A percentile compares a stretch with the other conserved stretches of the same genome.
Conservation (phyloP, 1,140 invertebrate genomes). For the Calephelis nemesis region DNA sequence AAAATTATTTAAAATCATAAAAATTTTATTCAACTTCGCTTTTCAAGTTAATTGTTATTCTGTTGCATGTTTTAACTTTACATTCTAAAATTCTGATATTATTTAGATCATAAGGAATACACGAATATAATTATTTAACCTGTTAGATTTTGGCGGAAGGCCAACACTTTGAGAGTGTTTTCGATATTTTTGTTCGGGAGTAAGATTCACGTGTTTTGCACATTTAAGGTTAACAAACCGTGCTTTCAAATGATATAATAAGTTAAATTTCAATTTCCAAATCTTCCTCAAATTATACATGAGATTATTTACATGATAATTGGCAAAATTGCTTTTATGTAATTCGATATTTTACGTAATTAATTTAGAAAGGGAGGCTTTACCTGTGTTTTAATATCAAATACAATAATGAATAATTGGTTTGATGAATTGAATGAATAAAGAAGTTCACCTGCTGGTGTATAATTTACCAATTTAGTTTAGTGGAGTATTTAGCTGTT, state of each 20-base stretch:
- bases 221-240: constrained; percentile 49
- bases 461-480: too few relatives aligned
- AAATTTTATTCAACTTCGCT: background rate
- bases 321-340: background rate
- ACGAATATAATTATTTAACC: constrained; percentile 39
- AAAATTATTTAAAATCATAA: constrained; percentile 5
- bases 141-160: constrained; percentile 47
- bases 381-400: too few relatives aligned
- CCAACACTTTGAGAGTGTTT: constrained; percentile 60
- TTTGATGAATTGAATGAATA: too few relatives aligned
- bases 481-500: too few relatives aligned
- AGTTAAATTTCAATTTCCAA: background rate
- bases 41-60: background rate
- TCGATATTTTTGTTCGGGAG: constrained; percentile 69
- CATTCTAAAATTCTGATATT: background rate
- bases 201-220: constrained; percentile 59
- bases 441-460: too few relatives aligned
- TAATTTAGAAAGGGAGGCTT: background rate
- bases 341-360: background rate
- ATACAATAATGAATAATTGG: too few relatives aligned
- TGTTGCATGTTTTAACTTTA: background rate
- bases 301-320: background rate
- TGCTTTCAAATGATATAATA: constrained; percentile 16
- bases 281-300: background rate
- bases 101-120: background rate